Conservation (phyloP, 2,888 invertebrate genomes). For the Epinotia brunnichana region DNA sequence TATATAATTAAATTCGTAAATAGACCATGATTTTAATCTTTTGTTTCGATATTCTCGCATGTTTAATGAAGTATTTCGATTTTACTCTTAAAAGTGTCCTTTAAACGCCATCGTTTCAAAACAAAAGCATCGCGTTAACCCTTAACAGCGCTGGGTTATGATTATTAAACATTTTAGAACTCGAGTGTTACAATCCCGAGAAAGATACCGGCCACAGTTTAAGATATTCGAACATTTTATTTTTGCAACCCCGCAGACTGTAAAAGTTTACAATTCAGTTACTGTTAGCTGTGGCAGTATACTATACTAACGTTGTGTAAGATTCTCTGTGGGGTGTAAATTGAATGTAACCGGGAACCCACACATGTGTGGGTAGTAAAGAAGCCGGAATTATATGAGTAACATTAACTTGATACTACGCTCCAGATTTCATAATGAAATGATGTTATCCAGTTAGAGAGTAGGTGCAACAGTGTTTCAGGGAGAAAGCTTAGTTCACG, state of each 20-base stretch:
- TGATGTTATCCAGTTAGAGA: slow-evolving; percentile 33
- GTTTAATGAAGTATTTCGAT: background rate
- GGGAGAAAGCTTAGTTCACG: background rate
- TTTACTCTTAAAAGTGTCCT: slow-evolving; percentile 9
- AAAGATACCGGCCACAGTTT: slow-evolving; percentile 54
- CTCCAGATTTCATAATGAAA: slow-evolving; percentile 47
- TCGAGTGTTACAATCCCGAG: slow-evolving; percentile 47
- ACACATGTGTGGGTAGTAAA: slow-evolving; percentile 55
- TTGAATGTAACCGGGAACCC: slow-evolving; percentile 55
- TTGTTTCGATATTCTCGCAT: slow-evolving; percentile 1
- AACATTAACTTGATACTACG: slow-evolving; percentile 48
- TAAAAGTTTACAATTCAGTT: background rate
- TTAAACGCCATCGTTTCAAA: slow-evolving; percentile 28
- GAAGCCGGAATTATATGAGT: slow-evolving; percentile 51
- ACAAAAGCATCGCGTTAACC: slow-evolving; percentile 46
- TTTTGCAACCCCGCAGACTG: background rate
- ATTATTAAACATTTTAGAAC: slow-evolving; percentile 62
- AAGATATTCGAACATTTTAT: slow-evolving; percentile 20
- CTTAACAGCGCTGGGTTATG: slow-evolving; percentile 46
- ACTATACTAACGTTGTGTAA: slow-evolving; percentile 44
- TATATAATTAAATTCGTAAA: too few relatives aligned
- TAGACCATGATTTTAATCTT: background rate
- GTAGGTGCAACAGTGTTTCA: slow-evolving; percentile 11
- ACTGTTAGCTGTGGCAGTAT: slow-evolving; percentile 48
- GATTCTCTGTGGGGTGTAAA: slow-evolving; percentile 51